Evolutionary conservation across 1,140 invertebrate species (phyloP).

Genomic region (Drosophila sp.): DNA sequence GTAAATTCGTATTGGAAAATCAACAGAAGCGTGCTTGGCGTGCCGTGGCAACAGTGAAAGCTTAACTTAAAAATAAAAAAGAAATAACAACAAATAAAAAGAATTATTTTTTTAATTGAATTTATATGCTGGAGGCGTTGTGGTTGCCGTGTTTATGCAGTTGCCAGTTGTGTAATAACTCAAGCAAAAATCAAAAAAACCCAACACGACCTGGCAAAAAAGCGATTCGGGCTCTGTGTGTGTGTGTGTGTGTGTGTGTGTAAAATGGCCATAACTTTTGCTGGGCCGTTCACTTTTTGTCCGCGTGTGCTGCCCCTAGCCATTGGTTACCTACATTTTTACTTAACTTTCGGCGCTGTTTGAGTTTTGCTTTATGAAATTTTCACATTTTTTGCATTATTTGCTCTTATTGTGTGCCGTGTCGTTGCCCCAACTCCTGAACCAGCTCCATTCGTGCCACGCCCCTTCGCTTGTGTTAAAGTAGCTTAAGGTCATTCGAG

Average conservation of each 20-base stretch:
- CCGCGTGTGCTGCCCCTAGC: slow-evolving; percentile 33
- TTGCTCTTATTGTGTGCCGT: slow-evolving; percentile 40
- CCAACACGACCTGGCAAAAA: slow-evolving; percentile 18
- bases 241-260: neutral
- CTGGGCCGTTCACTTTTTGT: slow-evolving; percentile 39
- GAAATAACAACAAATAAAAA: slow-evolving; percentile 13
- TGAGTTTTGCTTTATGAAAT: slow-evolving; percentile 70
- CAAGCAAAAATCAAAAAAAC: slow-evolving; percentile 63
- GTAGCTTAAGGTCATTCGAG: slow-evolving; percentile 67
- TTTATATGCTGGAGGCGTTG: slow-evolving; percentile 55
- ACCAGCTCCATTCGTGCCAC: neutral
- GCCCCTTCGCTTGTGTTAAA: slow-evolving; percentile 48
- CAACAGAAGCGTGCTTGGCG: slow-evolving; percentile 8
- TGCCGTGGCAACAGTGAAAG: neutral
- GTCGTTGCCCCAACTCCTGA: slow-evolving; percentile 8
- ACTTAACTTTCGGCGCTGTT: slow-evolving; percentile 64
- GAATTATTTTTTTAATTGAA: slow-evolving; percentile 57
- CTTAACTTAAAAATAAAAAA: slow-evolving; percentile 10
- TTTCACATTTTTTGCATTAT: slow-evolving; percentile 61
- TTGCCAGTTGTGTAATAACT: slow-evolving; percentile 68
- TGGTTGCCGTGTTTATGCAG: slow-evolving; percentile 50
- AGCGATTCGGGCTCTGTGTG: slow-evolving; percentile 11
- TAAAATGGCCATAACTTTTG: slow-evolving; percentile 47
- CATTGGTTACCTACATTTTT: slow-evolving; percentile 68
- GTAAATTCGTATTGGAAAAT: slow-evolving; percentile 27